Conservation (phyloP, 2,888 invertebrate species). For the Odontocerum albicorne region DNA sequence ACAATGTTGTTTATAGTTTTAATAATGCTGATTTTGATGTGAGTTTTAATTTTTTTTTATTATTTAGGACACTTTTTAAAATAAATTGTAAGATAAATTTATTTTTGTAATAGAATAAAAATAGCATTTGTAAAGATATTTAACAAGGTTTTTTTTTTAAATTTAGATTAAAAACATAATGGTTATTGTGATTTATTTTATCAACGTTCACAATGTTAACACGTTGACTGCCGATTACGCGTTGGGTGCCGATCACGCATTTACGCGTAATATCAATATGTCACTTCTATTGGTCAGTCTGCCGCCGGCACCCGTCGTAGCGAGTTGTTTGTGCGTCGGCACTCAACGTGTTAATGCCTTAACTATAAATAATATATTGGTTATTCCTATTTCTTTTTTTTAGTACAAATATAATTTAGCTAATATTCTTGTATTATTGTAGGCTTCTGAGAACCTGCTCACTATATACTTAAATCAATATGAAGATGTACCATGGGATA, state of each 20-base stretch:
- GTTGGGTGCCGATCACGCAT: too few relatives aligned
- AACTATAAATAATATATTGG: too few relatives aligned
- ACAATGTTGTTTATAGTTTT: constrained; percentile 88
- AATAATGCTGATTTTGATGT: constrained; percentile 92
- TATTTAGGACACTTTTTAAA: neutral
- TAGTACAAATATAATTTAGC: too few relatives aligned
- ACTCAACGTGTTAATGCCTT: too few relatives aligned
- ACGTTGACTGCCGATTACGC: neutral
- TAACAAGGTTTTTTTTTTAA: too few relatives aligned
- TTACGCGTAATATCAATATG: too few relatives aligned
- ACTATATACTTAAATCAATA: constrained; percentile 85
- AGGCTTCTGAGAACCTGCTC: constrained; percentile 82
- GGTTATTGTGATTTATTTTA: neutral
- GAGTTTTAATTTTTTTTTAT: constrained; percentile 36
- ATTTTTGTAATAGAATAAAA: neutral
- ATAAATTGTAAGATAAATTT: neutral
- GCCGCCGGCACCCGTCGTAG: too few relatives aligned
- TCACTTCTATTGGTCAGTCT: too few relatives aligned
- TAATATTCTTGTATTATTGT: too few relatives aligned
- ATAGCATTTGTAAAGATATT: neutral
- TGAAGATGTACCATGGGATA: constrained; percentile 88
- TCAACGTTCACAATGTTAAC: neutral
- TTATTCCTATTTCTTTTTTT: too few relatives aligned
- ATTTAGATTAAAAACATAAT: too few relatives aligned
- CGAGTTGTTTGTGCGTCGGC: too few relatives aligned